These are phyloP conservation scores for Glyptemys insculpta DNA, from an alignment of 2,797 vertebrate species.

Conservation along the genomic window DNA sequence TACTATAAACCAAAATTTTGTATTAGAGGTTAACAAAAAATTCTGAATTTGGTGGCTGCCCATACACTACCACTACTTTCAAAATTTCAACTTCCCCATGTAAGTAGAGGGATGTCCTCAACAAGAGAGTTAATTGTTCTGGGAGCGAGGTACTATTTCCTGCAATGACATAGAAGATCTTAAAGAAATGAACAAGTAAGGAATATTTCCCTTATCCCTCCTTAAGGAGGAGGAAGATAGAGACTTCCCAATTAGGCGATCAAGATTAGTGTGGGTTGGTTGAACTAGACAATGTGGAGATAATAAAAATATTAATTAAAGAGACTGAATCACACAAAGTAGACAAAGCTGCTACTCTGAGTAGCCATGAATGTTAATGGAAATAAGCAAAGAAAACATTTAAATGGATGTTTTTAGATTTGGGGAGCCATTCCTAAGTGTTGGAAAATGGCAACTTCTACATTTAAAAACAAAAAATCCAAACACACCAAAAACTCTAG, in stretches of 20 bases:
- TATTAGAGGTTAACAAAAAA: neutral
- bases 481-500: neutral
- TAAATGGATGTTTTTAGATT: neutral
- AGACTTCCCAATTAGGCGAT: neutral
- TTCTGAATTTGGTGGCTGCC: neutral
- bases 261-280: rapidly evolving
- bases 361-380: neutral
- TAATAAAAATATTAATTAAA: conserved; percentile 43
- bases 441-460: neutral
- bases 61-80: neutral
- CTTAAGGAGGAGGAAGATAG: neutral
- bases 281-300: neutral
- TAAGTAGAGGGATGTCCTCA: neutral
- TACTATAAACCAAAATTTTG: neutral
- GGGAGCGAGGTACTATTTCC: too few species aligned
- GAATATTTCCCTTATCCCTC: neutral
- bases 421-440: conserved; percentile 13
- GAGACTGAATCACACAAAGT: neutral
- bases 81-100: neutral
- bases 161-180: neutral
- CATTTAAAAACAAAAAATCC: neutral
- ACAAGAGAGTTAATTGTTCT: neutral
- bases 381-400: neutral
- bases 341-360: neutral
- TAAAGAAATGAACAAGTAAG: neutral